These are phyloP conservation scores for Ornithoptera priamus DNA, from an alignment of 2,888 invertebrate species.

Conservation along the genomic window DNA sequence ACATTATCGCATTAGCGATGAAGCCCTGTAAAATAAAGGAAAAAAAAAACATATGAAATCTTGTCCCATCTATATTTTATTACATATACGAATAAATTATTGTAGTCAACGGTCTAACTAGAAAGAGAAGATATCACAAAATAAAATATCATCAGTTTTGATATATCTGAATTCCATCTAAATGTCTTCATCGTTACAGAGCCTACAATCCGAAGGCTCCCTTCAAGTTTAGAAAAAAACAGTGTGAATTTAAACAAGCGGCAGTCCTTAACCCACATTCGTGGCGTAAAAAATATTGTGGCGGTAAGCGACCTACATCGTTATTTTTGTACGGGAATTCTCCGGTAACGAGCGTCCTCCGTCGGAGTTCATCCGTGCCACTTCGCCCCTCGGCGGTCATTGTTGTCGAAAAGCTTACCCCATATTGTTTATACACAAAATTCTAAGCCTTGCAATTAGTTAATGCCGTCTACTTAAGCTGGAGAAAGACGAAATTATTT, in stretches of 20 bases:
- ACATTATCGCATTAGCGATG: no score
- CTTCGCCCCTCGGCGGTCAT: conserved; percentile 9
- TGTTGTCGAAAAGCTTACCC: conserved; percentile 10
- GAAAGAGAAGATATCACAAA: no score
- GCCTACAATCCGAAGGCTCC: background rate
- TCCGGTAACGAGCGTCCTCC: conserved; percentile 32
- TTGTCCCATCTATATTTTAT: no score
- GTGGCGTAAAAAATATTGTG: conserved; percentile 31
- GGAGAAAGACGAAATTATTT: background rate
- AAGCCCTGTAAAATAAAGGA: no score
- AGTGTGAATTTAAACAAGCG: conserved; percentile 20
- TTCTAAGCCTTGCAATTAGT: conserved; percentile 7
- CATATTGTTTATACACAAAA: conserved; percentile 15
- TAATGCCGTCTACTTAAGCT: conserved; percentile 10
- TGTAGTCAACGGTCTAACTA: no score
- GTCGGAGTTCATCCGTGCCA: conserved; percentile 2
- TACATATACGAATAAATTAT: no score
- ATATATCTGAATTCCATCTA: background rate
- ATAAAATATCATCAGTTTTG: no score
- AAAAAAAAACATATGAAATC: no score
- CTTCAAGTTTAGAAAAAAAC: background rate
- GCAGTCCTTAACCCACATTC: conserved; percentile 35
- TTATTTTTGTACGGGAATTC: conserved; percentile 39
- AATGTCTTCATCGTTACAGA: background rate
- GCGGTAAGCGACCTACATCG: conserved; percentile 41